These are phyloP conservation scores for Melanotaenia parkinsoni DNA, from an alignment of 2,797 vertebrate genomes.

Conservation along the genomic window DNA sequence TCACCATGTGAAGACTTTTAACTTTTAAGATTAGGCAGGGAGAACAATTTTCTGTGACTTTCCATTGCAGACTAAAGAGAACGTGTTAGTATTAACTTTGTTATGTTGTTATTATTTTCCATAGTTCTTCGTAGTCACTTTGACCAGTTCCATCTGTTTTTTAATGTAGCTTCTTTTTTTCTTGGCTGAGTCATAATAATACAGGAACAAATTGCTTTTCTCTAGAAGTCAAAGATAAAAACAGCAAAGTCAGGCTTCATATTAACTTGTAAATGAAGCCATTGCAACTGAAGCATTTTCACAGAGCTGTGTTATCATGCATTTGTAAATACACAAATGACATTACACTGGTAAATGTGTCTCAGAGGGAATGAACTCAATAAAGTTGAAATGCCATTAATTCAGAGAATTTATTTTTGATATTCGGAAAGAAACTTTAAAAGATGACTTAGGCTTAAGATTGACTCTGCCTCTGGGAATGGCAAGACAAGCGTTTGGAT, in stretches of 20 bases:
- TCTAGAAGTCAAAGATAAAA: slow-evolving; percentile 15
- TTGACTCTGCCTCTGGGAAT: slow-evolving; percentile 49
- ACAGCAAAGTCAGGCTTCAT: slow-evolving; percentile 26
- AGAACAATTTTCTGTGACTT: not conserved
- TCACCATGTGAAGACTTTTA: not conserved
- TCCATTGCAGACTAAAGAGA: not conserved
- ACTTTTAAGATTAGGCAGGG: not conserved
- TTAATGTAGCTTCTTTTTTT: not conserved
- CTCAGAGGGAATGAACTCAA: slow-evolving; percentile 37
- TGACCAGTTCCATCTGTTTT: not conserved
- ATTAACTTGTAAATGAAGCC: slow-evolving; percentile 32
- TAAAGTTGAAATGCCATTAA: slow-evolving; percentile 44
- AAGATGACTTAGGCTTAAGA: slow-evolving; percentile 41
- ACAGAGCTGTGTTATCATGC: slow-evolving; percentile 12
- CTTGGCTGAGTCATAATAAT: not conserved
- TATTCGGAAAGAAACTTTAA: slow-evolving; percentile 46
- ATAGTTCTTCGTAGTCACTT: not conserved
- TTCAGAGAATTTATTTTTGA: slow-evolving; percentile 36
- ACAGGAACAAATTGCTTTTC: not conserved
- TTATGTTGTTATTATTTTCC: not conserved
- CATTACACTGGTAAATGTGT: slow-evolving; percentile 27
- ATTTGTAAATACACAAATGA: slow-evolving; percentile 21
- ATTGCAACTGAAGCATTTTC: slow-evolving; percentile 19
- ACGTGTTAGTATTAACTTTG: not conserved
- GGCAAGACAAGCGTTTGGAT: slow-evolving; percentile 49